Base-by-base conservation (phyloP, 2,888 invertebrate genomes). In the Scaeva pyrastri region DNA sequence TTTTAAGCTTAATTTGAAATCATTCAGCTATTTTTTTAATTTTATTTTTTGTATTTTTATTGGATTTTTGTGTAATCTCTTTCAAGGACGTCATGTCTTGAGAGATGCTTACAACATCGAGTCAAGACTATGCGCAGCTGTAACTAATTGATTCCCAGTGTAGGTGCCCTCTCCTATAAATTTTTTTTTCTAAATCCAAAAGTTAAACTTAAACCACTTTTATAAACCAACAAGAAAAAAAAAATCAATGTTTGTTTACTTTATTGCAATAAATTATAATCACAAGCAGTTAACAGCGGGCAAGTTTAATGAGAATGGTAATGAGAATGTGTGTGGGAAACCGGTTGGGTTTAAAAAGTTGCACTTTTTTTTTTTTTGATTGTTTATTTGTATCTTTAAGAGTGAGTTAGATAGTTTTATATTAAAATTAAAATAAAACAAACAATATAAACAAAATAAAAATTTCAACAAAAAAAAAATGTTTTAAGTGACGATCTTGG, bases 261-360 rank as follows among this genome's bases (percentile, higher is more conserved):
- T 71, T 66, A 68, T 68, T 10, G 84, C 66, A 23, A 81, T 85
- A 85, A 85, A 80, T 85, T 80, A 85, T 72, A 85, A 72, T 60
- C 76, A 41, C 84, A 58, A 64, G 80, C 62, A 71, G 56, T 68
- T 86, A 74, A 82, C 74, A 76, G 62, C 68, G 76, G 62, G 70
- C 85, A 82, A 82, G 82, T 86, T 86, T 82, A 86, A 86, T 86
- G 72, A 75, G 78, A 82, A 86, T 86, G 86, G 86, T 86, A 86
- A 86, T 86, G 86, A 86, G 84, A 55, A 39, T 68, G 52, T 39
- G 52, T 55, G 71, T 55, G 64, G 10, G 21, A 11, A 86, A 86
- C 86, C 86, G 81, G 86, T 86, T 85, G 26, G 16, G 43, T 39
- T 36, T 26, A 11, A 23, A 10, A 72, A 64, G 19, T 70, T 84